Base-by-base conservation (phyloP, 2,797 vertebrate species). In the Chaenodraco wilsoni region DNA sequence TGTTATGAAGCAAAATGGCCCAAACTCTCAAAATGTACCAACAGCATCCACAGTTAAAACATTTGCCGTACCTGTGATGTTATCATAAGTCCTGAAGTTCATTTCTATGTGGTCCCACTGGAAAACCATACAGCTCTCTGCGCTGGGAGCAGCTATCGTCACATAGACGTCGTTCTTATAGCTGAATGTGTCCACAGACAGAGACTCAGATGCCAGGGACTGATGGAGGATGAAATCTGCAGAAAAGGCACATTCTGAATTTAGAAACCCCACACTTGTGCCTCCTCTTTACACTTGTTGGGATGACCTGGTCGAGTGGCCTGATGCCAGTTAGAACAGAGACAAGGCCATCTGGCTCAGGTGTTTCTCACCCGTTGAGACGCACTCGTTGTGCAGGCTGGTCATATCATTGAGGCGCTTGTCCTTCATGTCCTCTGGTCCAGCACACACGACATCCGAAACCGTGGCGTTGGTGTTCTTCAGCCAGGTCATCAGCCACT, bases 81-180 rank as follows among this genome's bases (percentile, higher is more conserved):
- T 99, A 92, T 99, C 98, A 0, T 98, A 99, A 69, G 94, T 99
- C 91, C 98, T 96, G 94, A 98, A 99, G 84, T 98, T 98, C 97
- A 98, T 99, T 84, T 99, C 98, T 48, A 99, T 99, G 93, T 99
- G 98, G 89, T 99, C 98, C 98, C 98, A 99, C 70, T 99, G 97
- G 72, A 97, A 91, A 65, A 99, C 95, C 96, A 98, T 97, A 83
- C 98, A 99, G 92, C 96, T 99, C 93, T 99, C 97, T 85, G 95
- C 93, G 85, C 95, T 96, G 56, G 98, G 98, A 76, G 99, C 97
- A 12, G 98, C 97, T 19, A 99, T 97, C 69, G 97, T 95, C 88
- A 99, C 98, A 1, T 96, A 99, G 69, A 99, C 96, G 0, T 99
- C 98, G 6, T 98, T 95, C 92, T 99, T 99, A 77, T 96, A 96